A percentile compares a stretch with the other conserved stretches of the same genome.
Evolutionary conservation across 1,140 invertebrate species (phyloP).

Genomic region (Ooceraea biroi): DNA sequence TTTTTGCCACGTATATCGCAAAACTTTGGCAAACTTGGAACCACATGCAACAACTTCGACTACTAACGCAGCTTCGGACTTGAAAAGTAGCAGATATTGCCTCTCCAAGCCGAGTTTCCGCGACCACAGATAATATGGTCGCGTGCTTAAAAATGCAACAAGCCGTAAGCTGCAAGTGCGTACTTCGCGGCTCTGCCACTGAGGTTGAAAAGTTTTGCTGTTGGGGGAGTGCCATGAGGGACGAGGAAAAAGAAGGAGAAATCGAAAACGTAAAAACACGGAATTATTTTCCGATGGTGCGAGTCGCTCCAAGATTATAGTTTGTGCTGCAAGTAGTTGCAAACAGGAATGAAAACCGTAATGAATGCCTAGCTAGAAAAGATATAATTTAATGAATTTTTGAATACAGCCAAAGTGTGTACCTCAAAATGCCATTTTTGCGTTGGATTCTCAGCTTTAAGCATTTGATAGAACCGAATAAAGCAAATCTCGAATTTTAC

Average conservation of each 20-base stretch:
- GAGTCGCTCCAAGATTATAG: neutral
- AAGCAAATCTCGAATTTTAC: neutral
- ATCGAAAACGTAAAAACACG: neutral
- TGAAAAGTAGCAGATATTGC: neutral
- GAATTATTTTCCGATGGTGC: neutral
- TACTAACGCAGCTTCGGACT: neutral
- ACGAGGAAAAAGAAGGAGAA: neutral
- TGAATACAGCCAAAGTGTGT: too few relatives aligned
- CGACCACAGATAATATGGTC: neutral
- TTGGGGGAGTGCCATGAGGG: neutral
- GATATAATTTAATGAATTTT: neutral
- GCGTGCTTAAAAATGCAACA: conserved; percentile 40
- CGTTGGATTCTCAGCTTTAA: neutral
- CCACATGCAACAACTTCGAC: neutral
- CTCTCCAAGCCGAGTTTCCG: neutral
- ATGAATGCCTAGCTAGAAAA: neutral
- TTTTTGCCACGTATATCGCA: neutral
- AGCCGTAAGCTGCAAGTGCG: neutral
- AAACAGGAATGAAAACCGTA: neutral
- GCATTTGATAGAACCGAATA: neutral
- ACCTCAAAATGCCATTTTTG: neutral
- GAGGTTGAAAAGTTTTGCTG: conserved; percentile 22
- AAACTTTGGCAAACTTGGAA: conserved; percentile 16
- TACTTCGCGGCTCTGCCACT: neutral
- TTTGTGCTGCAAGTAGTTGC: neutral